Evolutionary conservation across 1,140 invertebrate genomes (phyloP), one percentile per base, ranked within the genome.

Genomic region (Neotoxoptera formosana): DNA sequence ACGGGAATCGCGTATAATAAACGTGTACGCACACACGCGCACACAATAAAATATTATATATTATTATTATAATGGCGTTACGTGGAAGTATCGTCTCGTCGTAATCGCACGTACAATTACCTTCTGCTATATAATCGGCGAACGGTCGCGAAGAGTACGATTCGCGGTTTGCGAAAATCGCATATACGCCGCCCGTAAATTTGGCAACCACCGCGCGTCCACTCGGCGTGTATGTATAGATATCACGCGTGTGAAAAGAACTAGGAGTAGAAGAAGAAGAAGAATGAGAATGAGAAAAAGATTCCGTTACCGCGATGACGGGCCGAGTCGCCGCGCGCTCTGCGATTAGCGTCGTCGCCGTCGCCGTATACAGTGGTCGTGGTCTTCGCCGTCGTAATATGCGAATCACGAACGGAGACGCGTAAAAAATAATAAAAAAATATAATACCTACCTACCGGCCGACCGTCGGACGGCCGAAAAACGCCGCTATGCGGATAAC

Each of bases 401-500:
- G 87, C 48, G 87, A 89, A 89, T 89, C 87, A 89, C 87, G 87
- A 53, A 53, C 48, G 36, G 30, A 51, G 21, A 34, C 17, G 48
- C 2, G 51, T 30, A 87, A 87, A 87, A 87, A 53, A 53, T 53
- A 87, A 87, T 48, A 48, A 48, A 51, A 47, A n/a, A 48, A 87
- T n/a, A 87, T n/a, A 87, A 51, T 48, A 21, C 51, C 51, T 53
- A 53, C 51, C 47, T 48, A 48, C 14, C 41, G 41, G 7, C 45
- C 47, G 11, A 87, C 83, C 83, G 36, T 6, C 83, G 83, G 83
- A 41, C 36, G 83, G n/a, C 87, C 87, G 34, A 89, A 89, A 89
- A 89, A 89, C 48, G 17, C 87, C 87, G 87, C 87, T 89, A 89
- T 21, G 48, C 48, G 87, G 87, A 89, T 89, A 89, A 89, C 87